Base-by-base conservation (phyloP, 2,888 invertebrate genomes). In the Psylliodes chrysocephalus region DNA sequence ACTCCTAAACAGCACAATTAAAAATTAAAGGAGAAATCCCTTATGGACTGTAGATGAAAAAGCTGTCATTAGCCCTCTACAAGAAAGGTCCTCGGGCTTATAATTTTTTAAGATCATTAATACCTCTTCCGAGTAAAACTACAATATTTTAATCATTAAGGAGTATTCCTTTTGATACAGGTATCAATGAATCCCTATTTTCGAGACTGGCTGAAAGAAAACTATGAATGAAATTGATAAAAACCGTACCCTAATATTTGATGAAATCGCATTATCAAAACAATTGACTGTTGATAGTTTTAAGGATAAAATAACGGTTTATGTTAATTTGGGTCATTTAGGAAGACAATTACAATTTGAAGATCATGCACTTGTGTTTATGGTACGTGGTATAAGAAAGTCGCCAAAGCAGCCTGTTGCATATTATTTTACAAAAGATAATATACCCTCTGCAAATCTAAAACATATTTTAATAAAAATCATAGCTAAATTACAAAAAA, bases 391-490 rank as follows among this genome's bases (percentile, higher is more conserved):
- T 4, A 14, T 67, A 15, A 51, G 30, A 17, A 53, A 44, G 33
- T 42, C 40, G 30, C 64, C 64, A 62, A 67, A 67, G 30, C 64
- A 64, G 49, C 67, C 67, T 8, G 42, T 67, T 17, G 64, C 61
- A 8, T 64, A 57, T 42, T 67, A 38, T 51, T 67, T 52, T 52
- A 53, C 64, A 5, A 57, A 18, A 10, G 61, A 47, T 25, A 42
- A 35, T 4, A 30, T 66, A 8, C 42, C 35, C 12, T 53, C 55
- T 4, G n/a, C 1, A 12, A 17, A 64, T 28, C 38, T 62, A 8
- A 51, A n/a, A 15, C n/a, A 38, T 1, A 42, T 54, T 15, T 12
- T 46, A 12, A 22, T 25, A 14, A 46, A 44, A n/a, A 19, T 42
- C 12, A 54, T 40, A 25, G n/a, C 12, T 8, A 25, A 12, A 14